phyloP scores from a whole-genome alignment of 2,797 vertebrate species.

The Eptatretus atami region DNA sequence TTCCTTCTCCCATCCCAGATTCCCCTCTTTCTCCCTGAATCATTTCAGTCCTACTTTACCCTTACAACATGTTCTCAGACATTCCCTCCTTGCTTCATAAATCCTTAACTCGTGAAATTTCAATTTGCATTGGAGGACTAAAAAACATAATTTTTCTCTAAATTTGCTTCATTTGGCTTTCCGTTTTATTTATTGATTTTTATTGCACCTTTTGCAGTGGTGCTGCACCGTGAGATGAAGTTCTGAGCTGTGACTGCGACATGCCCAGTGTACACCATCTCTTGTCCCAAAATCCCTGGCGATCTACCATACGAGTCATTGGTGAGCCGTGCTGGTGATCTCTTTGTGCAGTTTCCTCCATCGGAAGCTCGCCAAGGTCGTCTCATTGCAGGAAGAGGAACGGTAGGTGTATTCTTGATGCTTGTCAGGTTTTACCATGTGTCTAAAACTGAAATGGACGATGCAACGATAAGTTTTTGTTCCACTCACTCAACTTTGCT shows the following conservation, averaged over 20 bases:
- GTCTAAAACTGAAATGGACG: too few relatives aligned
- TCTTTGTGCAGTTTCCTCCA: constrained; percentile 86
- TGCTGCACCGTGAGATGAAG: constrained; percentile 52
- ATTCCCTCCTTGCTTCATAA: background rate
- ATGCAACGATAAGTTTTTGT: too few relatives aligned
- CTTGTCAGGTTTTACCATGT: too few relatives aligned
- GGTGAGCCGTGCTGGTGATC: constrained; percentile 70
- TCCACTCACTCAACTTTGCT: too few relatives aligned
- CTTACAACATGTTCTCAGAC: background rate
- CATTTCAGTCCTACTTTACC: background rate
- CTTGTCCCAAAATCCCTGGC: constrained; percentile 78
- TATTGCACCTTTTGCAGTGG: constrained; percentile 22
- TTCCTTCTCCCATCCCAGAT: background rate
- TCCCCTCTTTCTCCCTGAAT: background rate
- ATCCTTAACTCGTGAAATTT: background rate
- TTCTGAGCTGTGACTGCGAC: constrained; percentile 81
- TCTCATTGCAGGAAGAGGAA: constrained; percentile 24
- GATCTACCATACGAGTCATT: constrained; percentile 81
- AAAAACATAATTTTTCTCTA: too few relatives aligned
- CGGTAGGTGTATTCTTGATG: constrained; percentile 15
- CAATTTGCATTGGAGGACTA: background rate
- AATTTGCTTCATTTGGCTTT: too few relatives aligned
- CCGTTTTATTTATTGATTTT: too few relatives aligned
- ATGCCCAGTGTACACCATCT: constrained; percentile 96
- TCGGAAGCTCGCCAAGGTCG: constrained; percentile 45